Base-by-base conservation (phyloP, 2,113 vertebrate genomes). In the Tachycineta bicolor region DNA sequence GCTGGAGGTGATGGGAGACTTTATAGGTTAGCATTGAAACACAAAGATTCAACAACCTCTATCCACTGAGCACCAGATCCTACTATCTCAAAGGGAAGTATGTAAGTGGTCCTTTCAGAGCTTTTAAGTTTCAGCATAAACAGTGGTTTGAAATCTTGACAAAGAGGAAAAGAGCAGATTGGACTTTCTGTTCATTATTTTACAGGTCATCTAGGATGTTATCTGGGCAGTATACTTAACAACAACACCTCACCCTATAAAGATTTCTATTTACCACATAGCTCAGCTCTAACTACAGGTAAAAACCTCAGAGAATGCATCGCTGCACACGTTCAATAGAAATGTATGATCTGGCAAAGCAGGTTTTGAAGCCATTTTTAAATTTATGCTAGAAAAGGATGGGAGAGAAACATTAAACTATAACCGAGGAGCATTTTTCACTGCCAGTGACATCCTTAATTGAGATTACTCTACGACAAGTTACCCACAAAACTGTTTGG, bases 301-400 rank as follows among this genome's bases (percentile, higher is more conserved):
- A 16, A 75, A 94, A 68, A 47, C 24, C 60, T 56, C 24, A 19
- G 44, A 43, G 41, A 89, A 87, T 22, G 49, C 64, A 83, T n/a
- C 0, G 0, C 31, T 76, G 78, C 43, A 41, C 34, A 47, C 2
- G 4, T n/a, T 50, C 31, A 50, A 60, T 0, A 83, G 41, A 92
- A 95, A 78, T 12, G 10, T 44, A 75, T 56, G 56, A 63, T 64
- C 56, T 23, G 13, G 59, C 28, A 93, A 82, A 90, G 44, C 21
- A 75, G 79, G 21, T 28, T 90, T 87, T 86, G 73, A 93, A 87
- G 41, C 3, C 19, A 75, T 33, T 22, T 92, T 90, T 60, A 55
- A 65, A 78, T 87, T 93, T 81, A 84, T 81, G 41, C 28, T 58
- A 78, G 44, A 78, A 90, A 95, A 93, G 11, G 10, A 83, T 10